Conservation (phyloP, 2,888 invertebrate genomes). For the Helleia helle region DNA sequence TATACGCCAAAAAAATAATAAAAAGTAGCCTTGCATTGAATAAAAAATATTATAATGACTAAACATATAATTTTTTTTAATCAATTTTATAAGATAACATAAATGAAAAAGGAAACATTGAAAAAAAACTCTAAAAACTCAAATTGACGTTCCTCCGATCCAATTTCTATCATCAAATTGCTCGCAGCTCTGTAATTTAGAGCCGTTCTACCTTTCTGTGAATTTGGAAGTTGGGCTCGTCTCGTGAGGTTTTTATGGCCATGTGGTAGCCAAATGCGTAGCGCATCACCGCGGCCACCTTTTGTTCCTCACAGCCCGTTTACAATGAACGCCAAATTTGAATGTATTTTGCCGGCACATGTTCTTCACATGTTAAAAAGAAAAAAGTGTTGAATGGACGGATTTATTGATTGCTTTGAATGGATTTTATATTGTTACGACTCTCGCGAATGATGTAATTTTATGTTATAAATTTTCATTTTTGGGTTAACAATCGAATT, state of each 20-base stretch:
- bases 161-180: neutral
- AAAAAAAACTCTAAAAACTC: too few relatives aligned
- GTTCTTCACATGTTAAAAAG: conserved; percentile 29
- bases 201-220: conserved; percentile 27
- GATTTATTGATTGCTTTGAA: conserved; percentile 26
- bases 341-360: conserved; percentile 31
- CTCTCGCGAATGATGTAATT: conserved; percentile 20
- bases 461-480: too few relatives aligned
- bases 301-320: conserved; percentile 26
- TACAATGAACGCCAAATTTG: conserved; percentile 36
- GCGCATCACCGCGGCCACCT: conserved; percentile 26
- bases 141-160: too few relatives aligned
- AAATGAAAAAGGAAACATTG: too few relatives aligned
- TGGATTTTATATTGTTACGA: conserved; percentile 18
- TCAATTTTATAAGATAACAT: too few relatives aligned
- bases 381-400: conserved; percentile 29
- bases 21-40: too few relatives aligned
- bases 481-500: conserved; percentile 8
- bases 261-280: conserved; percentile 55
- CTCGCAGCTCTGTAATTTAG: conserved; percentile 18
- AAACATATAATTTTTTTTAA: too few relatives aligned
- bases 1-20: too few relatives aligned
- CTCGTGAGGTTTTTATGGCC: conserved; percentile 43
- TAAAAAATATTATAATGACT: too few relatives aligned
- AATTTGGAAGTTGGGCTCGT: conserved; percentile 29